Conservation (phyloP, 2,888 invertebrate species). For the Leptura quadrifasciata region DNA sequence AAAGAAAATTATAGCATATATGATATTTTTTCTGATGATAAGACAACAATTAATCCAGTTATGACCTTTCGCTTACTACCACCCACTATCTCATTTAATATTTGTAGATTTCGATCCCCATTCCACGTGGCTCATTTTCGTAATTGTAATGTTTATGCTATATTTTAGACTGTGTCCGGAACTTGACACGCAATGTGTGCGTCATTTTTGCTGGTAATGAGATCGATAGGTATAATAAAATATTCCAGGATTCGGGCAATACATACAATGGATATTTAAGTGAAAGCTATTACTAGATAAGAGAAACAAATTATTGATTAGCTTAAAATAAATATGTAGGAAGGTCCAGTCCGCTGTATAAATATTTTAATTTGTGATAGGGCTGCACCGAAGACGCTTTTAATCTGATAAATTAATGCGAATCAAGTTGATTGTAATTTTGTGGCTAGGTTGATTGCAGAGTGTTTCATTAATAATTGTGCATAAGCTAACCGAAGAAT, state of each 20-base stretch:
- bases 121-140: slow-evolving; percentile 54
- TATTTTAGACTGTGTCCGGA: slow-evolving; percentile 52
- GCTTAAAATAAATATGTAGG: slow-evolving; percentile 35
- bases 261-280: slow-evolving; percentile 43
- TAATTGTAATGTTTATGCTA: slow-evolving; percentile 54
- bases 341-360: slow-evolving; percentile 16
- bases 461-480: no score
- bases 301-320: slow-evolving; percentile 35
- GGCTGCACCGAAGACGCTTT: not conserved
- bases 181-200: slow-evolving; percentile 65
- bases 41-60: slow-evolving; percentile 21
- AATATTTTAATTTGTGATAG: slow-evolving; percentile 26
- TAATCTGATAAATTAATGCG: not conserved
- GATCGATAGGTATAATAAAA: slow-evolving; percentile 58
- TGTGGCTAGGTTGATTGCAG: no score
- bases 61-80: slow-evolving; percentile 32
- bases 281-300: slow-evolving; percentile 42
- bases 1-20: no score
- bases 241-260: slow-evolving; percentile 43
- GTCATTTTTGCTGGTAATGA: slow-evolving; percentile 65
- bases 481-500: no score
- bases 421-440: not conserved
- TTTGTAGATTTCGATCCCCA: slow-evolving; percentile 41
- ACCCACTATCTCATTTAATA: slow-evolving; percentile 43
- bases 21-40: not conserved